Evolutionary conservation across 2,113 vertebrate species (phyloP), one percentile per base, ranked within the genome.

Genomic region (Takifugu bimaculatus): DNA sequence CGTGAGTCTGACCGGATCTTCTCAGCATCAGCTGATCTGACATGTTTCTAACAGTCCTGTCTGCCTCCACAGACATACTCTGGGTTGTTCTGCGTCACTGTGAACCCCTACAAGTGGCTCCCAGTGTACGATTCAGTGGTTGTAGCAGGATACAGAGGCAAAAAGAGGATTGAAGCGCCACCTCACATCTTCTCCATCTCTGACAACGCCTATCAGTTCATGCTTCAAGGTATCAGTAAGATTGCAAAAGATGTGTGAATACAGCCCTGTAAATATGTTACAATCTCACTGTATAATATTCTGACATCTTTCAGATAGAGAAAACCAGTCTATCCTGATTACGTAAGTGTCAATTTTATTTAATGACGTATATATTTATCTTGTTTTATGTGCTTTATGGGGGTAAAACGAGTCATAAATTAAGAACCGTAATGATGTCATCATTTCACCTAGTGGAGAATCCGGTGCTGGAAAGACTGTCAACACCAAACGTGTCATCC

Each of bases 381-480:
- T 48, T 48, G 15, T 6, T 48, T 20, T 7, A 27, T 39, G 7
- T 39, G 7, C 9, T 39, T 7, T 54, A n/a, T 48, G 2, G 48
- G 27, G 39, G 50, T 15, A 50, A n/a, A 60, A 26, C 47, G 15
- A 39, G 15, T 14, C 45, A 15, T 14, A 48, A 48, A 2, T 15
- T 14, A 48, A 15, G 4, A 48, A 15, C 5, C 15, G 15, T 48
- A n/a, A 13, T 45, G 45, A 12, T 3, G 32, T 47, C 11, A 7
- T 4, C 53, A 44, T 26, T 57, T 26, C 57, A 32, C 45, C 43
- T 76, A 66, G 95, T 0, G 93, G 95, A 93, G 95, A 97, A 96
- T 96, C 94, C 0, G 94, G 95, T 65, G 95, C 95, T 0, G 95
- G 95, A 76, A 97, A 98, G 91, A 97, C 95, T 83, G 95, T 97